phyloP scores from a whole-genome alignment of 2,888 invertebrate genomes.

The Acronicta aceris region DNA sequence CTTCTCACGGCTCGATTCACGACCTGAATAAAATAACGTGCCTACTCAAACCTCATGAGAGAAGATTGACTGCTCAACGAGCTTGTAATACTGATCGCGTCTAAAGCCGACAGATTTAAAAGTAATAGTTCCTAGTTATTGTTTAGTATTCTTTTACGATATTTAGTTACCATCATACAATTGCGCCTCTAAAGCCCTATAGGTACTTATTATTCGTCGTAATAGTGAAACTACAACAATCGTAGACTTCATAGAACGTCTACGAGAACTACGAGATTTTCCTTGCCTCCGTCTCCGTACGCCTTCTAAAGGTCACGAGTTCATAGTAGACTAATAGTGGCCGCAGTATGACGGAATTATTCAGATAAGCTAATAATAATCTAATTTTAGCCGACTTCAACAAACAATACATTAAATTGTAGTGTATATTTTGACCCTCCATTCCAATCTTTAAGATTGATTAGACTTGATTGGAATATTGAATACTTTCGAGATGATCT shows the following conservation, averaged over 20 bases:
- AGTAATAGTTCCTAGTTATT: constrained; percentile 10
- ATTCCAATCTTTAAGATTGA: no score
- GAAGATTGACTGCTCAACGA: constrained; percentile 70
- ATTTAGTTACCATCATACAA: constrained; percentile 19
- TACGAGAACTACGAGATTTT: neutral
- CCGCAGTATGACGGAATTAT: constrained; percentile 4
- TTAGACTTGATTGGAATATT: no score
- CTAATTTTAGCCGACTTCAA: neutral
- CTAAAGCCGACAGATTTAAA: constrained; percentile 50
- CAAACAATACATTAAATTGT: no score
- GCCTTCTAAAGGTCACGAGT: constrained; percentile 7
- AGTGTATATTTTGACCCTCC: no score
- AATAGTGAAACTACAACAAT: neutral
- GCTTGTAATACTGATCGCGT: constrained; percentile 64
- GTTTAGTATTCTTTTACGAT: constrained; percentile 20
- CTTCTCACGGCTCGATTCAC: constrained; percentile 83
- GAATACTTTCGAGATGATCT: no score
- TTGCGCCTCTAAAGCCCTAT: no score
- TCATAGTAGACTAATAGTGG: constrained; percentile 11
- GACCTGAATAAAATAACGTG: constrained; percentile 83
- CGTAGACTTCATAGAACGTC: neutral
- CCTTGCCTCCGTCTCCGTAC: no score
- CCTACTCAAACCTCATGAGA: constrained; percentile 71
- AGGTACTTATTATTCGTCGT: no score
- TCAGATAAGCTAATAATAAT: constrained; percentile 2